Conservation (phyloP, 1,140 invertebrate genomes). For the Calephelis nemesis region DNA sequence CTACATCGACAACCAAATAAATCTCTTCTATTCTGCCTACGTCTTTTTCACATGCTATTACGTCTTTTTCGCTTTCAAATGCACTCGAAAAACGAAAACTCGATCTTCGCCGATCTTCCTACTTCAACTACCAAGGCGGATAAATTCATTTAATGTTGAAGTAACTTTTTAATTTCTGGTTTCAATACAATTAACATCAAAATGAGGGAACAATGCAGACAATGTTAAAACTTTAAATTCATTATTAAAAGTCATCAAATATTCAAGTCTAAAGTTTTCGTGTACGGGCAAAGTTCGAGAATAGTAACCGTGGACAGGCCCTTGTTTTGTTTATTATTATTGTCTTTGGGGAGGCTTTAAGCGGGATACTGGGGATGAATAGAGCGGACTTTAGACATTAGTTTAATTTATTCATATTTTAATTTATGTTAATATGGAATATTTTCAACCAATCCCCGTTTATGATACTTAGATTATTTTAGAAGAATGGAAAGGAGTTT, state of each 20-base stretch:
- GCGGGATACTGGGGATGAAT: conserved; percentile 8
- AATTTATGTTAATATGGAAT: conserved; percentile 8
- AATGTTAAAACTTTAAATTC: conserved; percentile 6
- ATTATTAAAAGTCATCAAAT: conserved; percentile 13
- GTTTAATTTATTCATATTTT: conserved; percentile 18
- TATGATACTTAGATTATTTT: too few relatives aligned
- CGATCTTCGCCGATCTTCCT: too few relatives aligned
- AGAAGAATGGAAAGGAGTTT: too few relatives aligned
- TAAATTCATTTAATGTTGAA: too few relatives aligned
- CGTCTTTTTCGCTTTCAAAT: too few relatives aligned
- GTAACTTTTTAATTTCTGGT: neutral
- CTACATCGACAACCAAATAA: too few relatives aligned
- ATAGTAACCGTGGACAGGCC: conserved; percentile 35
- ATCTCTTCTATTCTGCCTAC: too few relatives aligned
- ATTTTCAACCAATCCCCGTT: too few relatives aligned
- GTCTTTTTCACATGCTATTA: too few relatives aligned
- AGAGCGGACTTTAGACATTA: conserved; percentile 8
- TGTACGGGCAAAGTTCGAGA: neutral
- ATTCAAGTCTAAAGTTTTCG: conserved; percentile 9
- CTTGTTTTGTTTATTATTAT: conserved; percentile 51
- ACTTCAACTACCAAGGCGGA: too few relatives aligned
- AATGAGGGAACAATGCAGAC: neutral
- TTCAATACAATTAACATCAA: neutral
- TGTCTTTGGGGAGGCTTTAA: conserved; percentile 30
- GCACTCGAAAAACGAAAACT: too few relatives aligned